Evolutionary conservation across 2,888 invertebrate species (phyloP), one percentile per base, ranked within the genome.

Genomic region (Acronicta leporina): DNA sequence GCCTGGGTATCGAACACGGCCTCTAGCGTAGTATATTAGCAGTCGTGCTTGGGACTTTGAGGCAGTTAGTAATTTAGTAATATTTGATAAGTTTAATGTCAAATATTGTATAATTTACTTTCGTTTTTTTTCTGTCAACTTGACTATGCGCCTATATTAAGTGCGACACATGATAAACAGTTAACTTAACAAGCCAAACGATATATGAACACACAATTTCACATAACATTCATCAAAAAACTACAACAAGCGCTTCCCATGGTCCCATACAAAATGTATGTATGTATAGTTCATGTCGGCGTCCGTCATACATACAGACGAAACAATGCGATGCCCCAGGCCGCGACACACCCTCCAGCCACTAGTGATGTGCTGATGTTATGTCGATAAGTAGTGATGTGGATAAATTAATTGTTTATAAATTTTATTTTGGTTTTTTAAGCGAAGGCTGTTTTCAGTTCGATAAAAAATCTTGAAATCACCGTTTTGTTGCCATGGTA

Each of bases 311-410:
- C 89, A 84, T 89, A 90, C 91, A 84, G 88, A 91, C 93, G 89
- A 92, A 92, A 94, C 94, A 94, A 94, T 94, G 91, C 91, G 76
- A 75, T 73, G 83, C 92, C 82, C 86, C 68, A 82, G 92, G 92
- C 85, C 78, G 86, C 75, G 92, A 89, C 94, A 93, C 93, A 90
- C 92, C 92, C 91, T 87, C 84, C 78, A 81, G 85, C 82, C 71
- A 65, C 69, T 89, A 91, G 88, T 82, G 91, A 84, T 87, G 90
- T 73, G 69, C 57, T 46, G 63, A 64, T 61, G 66, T 50, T 61
- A 51, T 68, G 59, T 75, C 79, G 77, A 75, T 76, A 60, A 60
- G n/a, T 76, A 77, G 79, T 79, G 81, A 68, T 74, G 80, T 48
- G 55, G 52, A 66, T 35, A 53, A 40, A 51, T 30, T n/a, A 6